Conservation (phyloP, 1,140 invertebrate genomes). For the Trichoplusia ni region DNA sequence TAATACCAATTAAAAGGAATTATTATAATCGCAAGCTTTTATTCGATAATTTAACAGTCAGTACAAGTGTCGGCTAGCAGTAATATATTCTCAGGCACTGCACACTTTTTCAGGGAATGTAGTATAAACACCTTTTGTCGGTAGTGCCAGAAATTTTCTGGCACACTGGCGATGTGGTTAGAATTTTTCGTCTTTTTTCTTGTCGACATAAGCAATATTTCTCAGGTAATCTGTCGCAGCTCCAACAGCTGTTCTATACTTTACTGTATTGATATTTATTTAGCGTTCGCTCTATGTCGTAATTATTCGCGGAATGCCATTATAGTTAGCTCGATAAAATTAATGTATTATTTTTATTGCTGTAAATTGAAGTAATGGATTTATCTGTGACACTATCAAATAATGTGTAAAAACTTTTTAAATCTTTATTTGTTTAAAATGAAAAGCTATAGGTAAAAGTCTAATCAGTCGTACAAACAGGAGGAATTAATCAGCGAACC, state of each 20-base stretch:
- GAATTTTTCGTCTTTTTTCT: constrained; percentile 13
- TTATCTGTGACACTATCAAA: no score
- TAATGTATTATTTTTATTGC: not conserved
- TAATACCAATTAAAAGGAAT: constrained; percentile 29
- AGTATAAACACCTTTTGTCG: constrained; percentile 28
- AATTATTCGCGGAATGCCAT: constrained; percentile 8
- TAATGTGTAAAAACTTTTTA: no score
- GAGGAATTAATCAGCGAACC: constrained; percentile 3
- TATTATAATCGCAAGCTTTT: constrained; percentile 22
- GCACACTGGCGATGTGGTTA: not conserved
- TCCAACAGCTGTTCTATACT: constrained; percentile 18
- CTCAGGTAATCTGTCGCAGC: constrained; percentile 22
- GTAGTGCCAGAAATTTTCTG: constrained; percentile 23
- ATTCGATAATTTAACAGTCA: constrained; percentile 21
- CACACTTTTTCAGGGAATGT: constrained; percentile 14
- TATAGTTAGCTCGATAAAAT: not conserved
- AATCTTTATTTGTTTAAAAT: no score
- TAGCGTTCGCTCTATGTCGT: not conserved
- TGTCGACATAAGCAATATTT: constrained; percentile 22
- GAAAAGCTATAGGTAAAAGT: no score
- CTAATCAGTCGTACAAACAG: not conserved
- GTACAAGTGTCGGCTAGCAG: constrained; percentile 5
- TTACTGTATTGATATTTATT: constrained; percentile 18
- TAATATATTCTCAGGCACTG: not conserved
- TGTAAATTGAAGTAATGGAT: not conserved